A percentile compares a stretch with the other conserved stretches of the same genome.
These are phyloP conservation scores for Drosophila repletoides DNA, from an alignment of 1,140 invertebrate genomes.

Conservation along the genomic window DNA sequence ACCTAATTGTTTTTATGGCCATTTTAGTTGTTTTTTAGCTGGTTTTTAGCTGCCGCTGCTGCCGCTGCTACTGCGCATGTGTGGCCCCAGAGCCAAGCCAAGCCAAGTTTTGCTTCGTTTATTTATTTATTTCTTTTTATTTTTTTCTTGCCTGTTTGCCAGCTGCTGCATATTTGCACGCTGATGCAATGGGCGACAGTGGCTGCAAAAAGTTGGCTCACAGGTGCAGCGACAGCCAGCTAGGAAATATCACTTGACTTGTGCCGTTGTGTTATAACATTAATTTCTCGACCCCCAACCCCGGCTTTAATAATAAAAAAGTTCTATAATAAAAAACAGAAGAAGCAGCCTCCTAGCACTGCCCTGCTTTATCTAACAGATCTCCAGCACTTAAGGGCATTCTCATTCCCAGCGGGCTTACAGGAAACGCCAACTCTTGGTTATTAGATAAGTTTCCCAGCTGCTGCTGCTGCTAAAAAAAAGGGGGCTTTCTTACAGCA, in stretches of 20 bases:
- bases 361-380: neutral
- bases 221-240: slow-evolving; percentile 11
- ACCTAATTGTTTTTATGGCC: slow-evolving; percentile 20
- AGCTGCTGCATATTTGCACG: slow-evolving; percentile 51
- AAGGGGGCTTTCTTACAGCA: neutral
- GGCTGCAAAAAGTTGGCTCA: slow-evolving; percentile 28
- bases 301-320: too few species aligned
- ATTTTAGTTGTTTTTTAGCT: slow-evolving; percentile 8
- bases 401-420: slow-evolving; percentile 6
- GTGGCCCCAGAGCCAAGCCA: slow-evolving; percentile 16
- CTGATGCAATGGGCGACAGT: slow-evolving; percentile 62
- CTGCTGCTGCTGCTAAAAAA: neutral
- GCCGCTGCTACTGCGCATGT: slow-evolving; percentile 36
- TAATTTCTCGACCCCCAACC: neutral
- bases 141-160: slow-evolving; percentile 11
- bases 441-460: slow-evolving; percentile 65
- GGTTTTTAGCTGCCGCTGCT: neutral
- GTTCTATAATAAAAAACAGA: too few species aligned
- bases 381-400: slow-evolving; percentile 5
- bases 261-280: slow-evolving; percentile 11
- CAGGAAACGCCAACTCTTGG: slow-evolving; percentile 49
- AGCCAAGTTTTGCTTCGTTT: slow-evolving; percentile 26
- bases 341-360: too few species aligned
- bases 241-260: neutral
- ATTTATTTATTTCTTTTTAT: slow-evolving; percentile 9